Base-by-base conservation (phyloP, 2,888 invertebrate species). In the Ophraella communa region DNA sequence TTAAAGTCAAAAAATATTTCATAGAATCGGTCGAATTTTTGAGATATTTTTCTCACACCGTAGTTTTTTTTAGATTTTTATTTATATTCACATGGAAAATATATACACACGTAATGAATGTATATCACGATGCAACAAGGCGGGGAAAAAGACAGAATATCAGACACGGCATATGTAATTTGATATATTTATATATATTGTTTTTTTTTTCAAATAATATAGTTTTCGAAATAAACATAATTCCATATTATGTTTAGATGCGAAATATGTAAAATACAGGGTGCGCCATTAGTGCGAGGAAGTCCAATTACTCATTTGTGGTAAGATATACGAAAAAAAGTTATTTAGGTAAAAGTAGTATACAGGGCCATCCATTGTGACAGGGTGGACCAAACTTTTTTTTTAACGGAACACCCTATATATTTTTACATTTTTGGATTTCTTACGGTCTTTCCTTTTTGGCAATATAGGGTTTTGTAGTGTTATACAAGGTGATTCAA, bases 31-130 rank as follows among this genome's bases (percentile, higher is more conserved):
- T 39, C 51, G 56, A 47, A 61, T 64, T 59, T 65, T 64, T 65
- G 45, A 55, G 59, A 60, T 63, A 52, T 68, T 68, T 68, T 68
- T 68, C 65, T 68, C 68, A 68, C 68, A 68, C 63, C 57, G 42
- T 4, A 20, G 10, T 59, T 45, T 57, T 57, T 49, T 24, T 20
- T 42, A 1, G 42, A 14, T 21, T 44, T 44, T 49, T 24, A 3
- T 49, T 49, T 49, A 52, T 62, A 39, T 33, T 18, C 4, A 24
- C 42, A 27, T 27, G 11, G 24, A 4, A n/a, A n/a, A n/a, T n/a
- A n/a, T n/a, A n/a, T 18, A 39, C 14, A 49, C 49, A 47, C 47
- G 47, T n/a, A 23, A 11, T 18, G 44, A 20, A 44, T 44, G 11
- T 33, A 33, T 14, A 3, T 14, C 45, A 45, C 49, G n/a, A 23